These are phyloP conservation scores for Actinemys pallida DNA, from an alignment of 2,113 vertebrate species.

Conservation along the genomic window DNA sequence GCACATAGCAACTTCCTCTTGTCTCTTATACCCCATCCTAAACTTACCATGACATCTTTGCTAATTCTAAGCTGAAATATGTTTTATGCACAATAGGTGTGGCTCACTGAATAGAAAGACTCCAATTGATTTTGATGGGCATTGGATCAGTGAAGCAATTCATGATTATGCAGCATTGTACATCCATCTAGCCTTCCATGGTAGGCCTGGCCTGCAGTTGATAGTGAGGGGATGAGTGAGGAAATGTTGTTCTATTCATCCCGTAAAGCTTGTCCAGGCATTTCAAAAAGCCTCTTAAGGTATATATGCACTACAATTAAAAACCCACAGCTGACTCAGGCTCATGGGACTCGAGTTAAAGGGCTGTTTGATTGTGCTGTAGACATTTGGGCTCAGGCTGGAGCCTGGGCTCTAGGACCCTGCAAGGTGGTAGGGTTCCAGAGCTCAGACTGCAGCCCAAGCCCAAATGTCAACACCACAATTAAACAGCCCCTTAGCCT, in stretches of 20 bases:
- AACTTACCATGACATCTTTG: not conserved
- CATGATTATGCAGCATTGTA: not conserved
- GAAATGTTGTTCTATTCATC: not conserved
- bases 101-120: not conserved
- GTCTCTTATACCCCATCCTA: not conserved
- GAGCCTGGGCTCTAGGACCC: no score
- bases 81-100: not conserved
- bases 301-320: no score
- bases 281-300: not conserved
- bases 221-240: not conserved
- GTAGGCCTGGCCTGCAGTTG: not conserved
- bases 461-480: no score
- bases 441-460: no score
- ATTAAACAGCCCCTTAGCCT: no score
- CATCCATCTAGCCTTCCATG: not conserved
- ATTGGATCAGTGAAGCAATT: not conserved
- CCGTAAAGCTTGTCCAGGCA: not conserved
- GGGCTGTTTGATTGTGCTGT: no score
- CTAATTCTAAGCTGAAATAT: not conserved
- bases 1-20: not conserved
- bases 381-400: no score
- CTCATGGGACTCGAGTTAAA: no score
- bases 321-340: no score
- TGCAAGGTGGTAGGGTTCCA: no score
- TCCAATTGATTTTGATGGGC: not conserved